Evolutionary conservation across 2,888 invertebrate species (phyloP), one percentile per base, ranked within the genome.

Genomic region (Heliconius sara): DNA sequence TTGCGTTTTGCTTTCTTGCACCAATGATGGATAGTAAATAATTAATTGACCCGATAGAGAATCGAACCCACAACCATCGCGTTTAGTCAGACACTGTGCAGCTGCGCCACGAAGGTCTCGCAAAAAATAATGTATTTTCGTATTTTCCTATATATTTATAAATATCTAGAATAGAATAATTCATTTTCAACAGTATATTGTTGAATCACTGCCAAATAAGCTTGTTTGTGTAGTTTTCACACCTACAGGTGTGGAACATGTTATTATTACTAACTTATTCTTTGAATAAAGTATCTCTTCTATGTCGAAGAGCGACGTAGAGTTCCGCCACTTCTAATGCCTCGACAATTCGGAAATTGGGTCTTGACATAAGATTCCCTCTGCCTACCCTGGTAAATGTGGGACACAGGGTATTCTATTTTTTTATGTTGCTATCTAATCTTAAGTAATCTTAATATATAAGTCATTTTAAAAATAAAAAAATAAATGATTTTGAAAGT

Each of bases 141-240:
- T 68, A 68, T 10, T 68, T 67, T 34, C 25, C n/a, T 39, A 39
- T n/a, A 68, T n/a, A 60, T 60, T 60, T 68, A 39, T 68, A 68
- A 68, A 68, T 39, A 68, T 25, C 30, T 47, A 34, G 73, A 60
- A 60, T 73, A 73, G 60, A 73, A 73, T 73, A 60, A 60, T 57
- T 34, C 57, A 60, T 73, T 73, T 73, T 73, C 73, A 60, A 73
- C 73, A 60, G n/a, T 73, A 73, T 73, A 52, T 60, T 34, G 73
- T 73, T 73, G 73, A 60, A 60, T 39, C 73, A 60, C n/a, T 73
- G 73, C 73, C 73, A 73, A 57, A 73, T 60, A 60, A 25, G 60
- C 57, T 60, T 39, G 34, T 34, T 34, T 22, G n/a, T 60, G 60
- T 39, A 27, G 57, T 34, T 57, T 60, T 73, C 43, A 47, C 70